These are phyloP conservation scores for Pangasius djambal DNA, from an alignment of 2,797 vertebrate species.

Conservation along the genomic window DNA sequence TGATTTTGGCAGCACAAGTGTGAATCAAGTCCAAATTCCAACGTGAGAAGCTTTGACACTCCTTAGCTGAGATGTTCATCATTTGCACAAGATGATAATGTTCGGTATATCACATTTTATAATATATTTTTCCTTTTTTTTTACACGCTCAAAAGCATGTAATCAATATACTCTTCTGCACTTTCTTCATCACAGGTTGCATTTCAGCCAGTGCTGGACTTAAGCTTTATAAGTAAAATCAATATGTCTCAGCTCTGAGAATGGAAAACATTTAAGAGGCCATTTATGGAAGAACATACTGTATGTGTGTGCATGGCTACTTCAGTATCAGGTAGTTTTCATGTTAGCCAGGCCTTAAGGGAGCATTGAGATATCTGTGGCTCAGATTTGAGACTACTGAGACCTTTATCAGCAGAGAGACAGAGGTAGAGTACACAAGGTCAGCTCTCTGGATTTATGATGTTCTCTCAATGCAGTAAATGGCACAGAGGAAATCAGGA, in stretches of 20 bases:
- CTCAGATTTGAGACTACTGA: slow-evolving; percentile 60
- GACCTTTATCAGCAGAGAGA: slow-evolving; percentile 68
- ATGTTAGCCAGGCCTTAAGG: slow-evolving; percentile 46
- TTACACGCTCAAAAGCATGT: neutral
- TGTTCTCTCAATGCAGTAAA: slow-evolving; percentile 72
- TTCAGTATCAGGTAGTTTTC: slow-evolving; percentile 61
- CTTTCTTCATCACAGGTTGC: neutral
- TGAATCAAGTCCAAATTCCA: slow-evolving; percentile 7
- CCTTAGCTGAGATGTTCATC: slow-evolving; percentile 4
- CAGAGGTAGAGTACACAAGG: slow-evolving; percentile 70
- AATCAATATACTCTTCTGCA: neutral
- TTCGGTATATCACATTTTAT: neutral
- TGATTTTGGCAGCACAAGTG: slow-evolving; percentile 32
- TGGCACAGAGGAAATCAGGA: slow-evolving; percentile 66
- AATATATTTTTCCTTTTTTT: neutral
- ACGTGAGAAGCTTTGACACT: slow-evolving; percentile 8
- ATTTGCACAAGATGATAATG: neutral
- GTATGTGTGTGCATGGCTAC: slow-evolving; percentile 57
- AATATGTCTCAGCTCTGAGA: neutral
- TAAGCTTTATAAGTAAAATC: slow-evolving; percentile 17
- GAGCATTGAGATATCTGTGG: slow-evolving; percentile 60
- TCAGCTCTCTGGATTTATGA: slow-evolving; percentile 75
- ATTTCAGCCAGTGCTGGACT: neutral
- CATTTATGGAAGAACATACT: slow-evolving; percentile 51
- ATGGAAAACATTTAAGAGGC: neutral